phyloP scores from a whole-genome alignment of 2,797 vertebrate species.

The Thunnus albacares region DNA sequence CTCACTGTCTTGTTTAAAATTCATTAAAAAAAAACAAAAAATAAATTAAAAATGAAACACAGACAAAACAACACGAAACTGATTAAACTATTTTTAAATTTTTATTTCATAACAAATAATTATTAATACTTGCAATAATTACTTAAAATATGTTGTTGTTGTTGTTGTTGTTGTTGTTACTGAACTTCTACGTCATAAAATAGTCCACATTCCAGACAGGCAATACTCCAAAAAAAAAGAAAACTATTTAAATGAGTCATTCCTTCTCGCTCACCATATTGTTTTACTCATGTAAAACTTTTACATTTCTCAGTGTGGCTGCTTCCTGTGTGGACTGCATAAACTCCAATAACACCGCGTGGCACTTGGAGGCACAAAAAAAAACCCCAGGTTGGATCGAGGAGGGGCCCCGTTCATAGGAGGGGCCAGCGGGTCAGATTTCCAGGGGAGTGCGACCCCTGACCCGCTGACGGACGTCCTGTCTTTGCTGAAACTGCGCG shows the following conservation, averaged over 20 bases:
- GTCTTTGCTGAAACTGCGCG: slow-evolving; percentile 46
- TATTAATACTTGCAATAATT: neutral
- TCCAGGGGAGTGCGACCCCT: slow-evolving; percentile 66
- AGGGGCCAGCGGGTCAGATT: slow-evolving; percentile 71
- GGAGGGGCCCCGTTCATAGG: slow-evolving; percentile 33
- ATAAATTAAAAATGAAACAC: too few relatives aligned
- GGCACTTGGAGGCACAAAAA: slow-evolving; percentile 81
- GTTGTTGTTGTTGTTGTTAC: neutral
- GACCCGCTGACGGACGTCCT: slow-evolving; percentile 47
- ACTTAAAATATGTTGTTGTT: too few relatives aligned
- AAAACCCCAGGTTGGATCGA: slow-evolving; percentile 34
- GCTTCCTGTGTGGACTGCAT: slow-evolving; percentile 46
- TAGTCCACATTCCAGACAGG: neutral
- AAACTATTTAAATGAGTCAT: neutral
- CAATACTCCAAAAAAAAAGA: too few relatives aligned
- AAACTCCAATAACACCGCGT: slow-evolving; percentile 82
- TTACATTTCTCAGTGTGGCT: neutral
- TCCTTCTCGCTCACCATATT: neutral
- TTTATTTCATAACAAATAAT: too few relatives aligned
- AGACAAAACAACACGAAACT: too few relatives aligned
- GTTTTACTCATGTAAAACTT: neutral
- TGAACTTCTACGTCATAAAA: neutral
- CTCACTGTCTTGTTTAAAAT: too few relatives aligned
- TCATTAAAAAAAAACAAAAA: too few relatives aligned
- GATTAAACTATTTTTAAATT: too few relatives aligned